Percentiles rank a stretch among this genome's conserved stretches.
Evolutionary conservation across 1,140 invertebrate genomes (phyloP).

Genomic region (Dreissena rostriformis): DNA sequence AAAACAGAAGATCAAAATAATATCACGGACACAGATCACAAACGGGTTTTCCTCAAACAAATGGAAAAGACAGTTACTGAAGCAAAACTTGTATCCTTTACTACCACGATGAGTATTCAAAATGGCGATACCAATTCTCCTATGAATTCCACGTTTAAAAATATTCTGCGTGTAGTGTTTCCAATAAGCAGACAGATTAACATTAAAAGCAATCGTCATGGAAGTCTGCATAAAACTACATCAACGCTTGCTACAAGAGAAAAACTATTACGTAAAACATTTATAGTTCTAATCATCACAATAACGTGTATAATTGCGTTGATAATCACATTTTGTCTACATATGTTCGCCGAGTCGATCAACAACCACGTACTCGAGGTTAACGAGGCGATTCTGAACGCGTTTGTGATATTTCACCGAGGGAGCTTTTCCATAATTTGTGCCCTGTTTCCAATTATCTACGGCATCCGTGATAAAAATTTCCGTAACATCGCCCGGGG

Average conservation of each 20-base stretch:
- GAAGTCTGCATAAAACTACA: not conserved
- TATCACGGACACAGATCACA: not conserved
- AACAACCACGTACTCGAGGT: conserved; percentile 17
- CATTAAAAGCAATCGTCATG: not conserved
- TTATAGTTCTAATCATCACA: conserved; percentile 47
- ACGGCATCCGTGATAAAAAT: conserved; percentile 42
- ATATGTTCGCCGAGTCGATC: conserved; percentile 31
- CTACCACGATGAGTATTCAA: not conserved
- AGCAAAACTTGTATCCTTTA: not conserved
- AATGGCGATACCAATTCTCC: not conserved
- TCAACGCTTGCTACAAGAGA: conserved; percentile 5
- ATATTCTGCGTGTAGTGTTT: not conserved
- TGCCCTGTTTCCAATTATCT: conserved; percentile 51
- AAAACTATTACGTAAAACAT: conserved; percentile 37
- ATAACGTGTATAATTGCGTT: conserved; percentile 43
- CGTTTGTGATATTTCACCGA: conserved; percentile 52
- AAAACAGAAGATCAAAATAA: not conserved
- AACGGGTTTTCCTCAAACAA: not conserved
- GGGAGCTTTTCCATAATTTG: conserved; percentile 54
- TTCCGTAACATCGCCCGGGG: conserved; percentile 7
- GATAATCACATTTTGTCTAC: conserved; percentile 49
- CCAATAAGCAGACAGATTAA: not conserved
- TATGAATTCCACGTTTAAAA: not conserved
- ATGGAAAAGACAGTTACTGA: not conserved
- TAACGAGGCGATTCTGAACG: conserved; percentile 19